A percentile compares a stretch with the other conserved stretches of the same genome.
phyloP scores from a whole-genome alignment of 2,888 invertebrate genomes.

The Palloptera scutellata region DNA sequence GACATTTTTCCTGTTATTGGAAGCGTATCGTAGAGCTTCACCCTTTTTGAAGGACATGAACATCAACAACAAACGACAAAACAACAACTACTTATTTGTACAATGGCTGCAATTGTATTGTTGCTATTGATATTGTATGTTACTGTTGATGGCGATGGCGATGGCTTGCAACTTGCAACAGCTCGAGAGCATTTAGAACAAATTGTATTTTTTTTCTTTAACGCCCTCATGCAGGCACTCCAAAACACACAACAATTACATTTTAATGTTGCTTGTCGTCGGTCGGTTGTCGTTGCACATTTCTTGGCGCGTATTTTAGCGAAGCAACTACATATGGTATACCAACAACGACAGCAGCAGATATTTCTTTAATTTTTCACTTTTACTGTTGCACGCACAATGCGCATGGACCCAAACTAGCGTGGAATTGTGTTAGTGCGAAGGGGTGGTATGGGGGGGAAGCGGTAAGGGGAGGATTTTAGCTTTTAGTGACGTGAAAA shows the following conservation, averaged over 20 bases:
- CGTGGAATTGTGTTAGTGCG: no score
- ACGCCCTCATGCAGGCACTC: neutral
- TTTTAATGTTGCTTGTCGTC: conserved; percentile 20
- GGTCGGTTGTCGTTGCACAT: neutral
- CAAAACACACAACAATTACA: conserved; percentile 15
- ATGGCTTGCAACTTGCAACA: no score
- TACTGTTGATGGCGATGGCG: neutral
- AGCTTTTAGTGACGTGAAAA: neutral
- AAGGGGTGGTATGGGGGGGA: no score
- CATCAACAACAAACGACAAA: conserved; percentile 10
- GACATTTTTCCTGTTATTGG: conserved; percentile 25
- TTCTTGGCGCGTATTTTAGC: neutral
- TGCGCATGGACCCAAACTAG: no score
- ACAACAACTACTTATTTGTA: conserved; percentile 8
- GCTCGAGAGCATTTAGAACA: no score
- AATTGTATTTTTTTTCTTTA: no score
- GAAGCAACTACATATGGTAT: no score
- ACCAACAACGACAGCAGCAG: neutral
- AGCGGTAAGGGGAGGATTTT: neutral
- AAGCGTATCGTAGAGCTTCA: conserved; percentile 11
- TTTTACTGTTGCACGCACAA: neutral
- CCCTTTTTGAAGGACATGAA: neutral
- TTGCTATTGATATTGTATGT: neutral
- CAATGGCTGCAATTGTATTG: conserved; percentile 17
- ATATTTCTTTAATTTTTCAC: neutral